A percentile compares a stretch with the other conserved stretches of the same genome.
Conservation (phyloP, 2,113 vertebrate species). For the Callionymus lyra region DNA sequence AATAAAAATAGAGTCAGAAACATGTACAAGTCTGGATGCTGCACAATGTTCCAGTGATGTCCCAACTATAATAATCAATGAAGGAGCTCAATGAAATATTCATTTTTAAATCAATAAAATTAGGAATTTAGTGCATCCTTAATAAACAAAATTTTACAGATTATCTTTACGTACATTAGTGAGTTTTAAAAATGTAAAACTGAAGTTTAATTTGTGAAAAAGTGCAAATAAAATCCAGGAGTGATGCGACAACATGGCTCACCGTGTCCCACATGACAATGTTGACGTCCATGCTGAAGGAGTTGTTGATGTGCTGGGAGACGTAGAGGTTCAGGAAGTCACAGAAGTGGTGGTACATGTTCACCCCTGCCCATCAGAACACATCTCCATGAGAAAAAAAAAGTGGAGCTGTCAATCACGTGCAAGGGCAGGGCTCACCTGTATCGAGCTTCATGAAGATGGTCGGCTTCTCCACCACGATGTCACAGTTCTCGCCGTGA, state of each 20-base stretch:
- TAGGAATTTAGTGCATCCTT: too few species aligned
- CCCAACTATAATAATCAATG: too few species aligned
- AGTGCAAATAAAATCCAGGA: not conserved
- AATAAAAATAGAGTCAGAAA: conserved; percentile 1
- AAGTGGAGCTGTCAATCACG: not conserved
- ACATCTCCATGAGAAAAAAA: conserved; percentile 4
- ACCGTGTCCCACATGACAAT: conserved; percentile 98
- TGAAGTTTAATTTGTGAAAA: not conserved
- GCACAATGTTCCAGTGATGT: too few species aligned
- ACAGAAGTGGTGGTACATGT: conserved; percentile 99
- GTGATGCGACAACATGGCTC: conserved; percentile 42
- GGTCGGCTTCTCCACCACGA: conserved; percentile 81
- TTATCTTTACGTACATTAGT: too few species aligned
- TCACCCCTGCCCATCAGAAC: conserved; percentile 74
- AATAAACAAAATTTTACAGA: too few species aligned
- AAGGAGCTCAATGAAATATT: too few species aligned
- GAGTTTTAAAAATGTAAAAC: not conserved
- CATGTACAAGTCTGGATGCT: too few species aligned
- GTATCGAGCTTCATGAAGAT: conserved; percentile 98
- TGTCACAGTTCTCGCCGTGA: conserved; percentile 77
- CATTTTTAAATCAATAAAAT: too few species aligned
- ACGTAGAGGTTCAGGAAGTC: conserved; percentile 96
- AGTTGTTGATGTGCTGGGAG: conserved; percentile 91
- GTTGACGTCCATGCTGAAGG: conserved; percentile 82
- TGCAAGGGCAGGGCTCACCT: conserved; percentile 60